phyloP scores from a whole-genome alignment of 2,113 vertebrate species.

The Channa maculata region DNA sequence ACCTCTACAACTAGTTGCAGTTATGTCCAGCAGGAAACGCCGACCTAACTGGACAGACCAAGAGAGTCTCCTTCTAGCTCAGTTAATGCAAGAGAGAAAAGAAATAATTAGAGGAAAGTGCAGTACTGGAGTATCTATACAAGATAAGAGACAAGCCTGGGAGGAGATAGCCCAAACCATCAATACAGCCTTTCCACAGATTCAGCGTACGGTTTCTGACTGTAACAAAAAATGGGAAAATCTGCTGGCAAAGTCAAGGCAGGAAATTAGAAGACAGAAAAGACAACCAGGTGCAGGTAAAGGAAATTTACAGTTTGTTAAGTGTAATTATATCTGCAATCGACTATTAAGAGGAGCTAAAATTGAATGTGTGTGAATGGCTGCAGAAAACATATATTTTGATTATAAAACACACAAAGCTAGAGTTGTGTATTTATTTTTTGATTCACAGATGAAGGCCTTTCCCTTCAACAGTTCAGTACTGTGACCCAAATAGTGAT shows the following conservation, averaged over 20 bases:
- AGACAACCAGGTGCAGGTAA: conserved; percentile 47
- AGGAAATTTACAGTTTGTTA: not conserved
- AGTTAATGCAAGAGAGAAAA: conserved; percentile 60
- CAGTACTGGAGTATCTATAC: conserved; percentile 47
- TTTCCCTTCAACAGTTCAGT: conserved; percentile 52
- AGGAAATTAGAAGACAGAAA: conserved; percentile 66
- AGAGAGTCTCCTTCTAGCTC: conserved; percentile 65
- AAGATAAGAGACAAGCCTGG: conserved; percentile 66
- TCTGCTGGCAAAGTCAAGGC: conserved; percentile 65
- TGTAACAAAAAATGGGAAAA: conserved; percentile 76
- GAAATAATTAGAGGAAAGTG: conserved; percentile 60
- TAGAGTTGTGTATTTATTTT: not conserved
- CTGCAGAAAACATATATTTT: not conserved
- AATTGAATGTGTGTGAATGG: not conserved
- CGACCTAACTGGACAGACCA: conserved; percentile 72
- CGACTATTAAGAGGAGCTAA: not conserved
- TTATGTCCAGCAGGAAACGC: conserved; percentile 56
- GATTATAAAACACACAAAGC: not conserved
- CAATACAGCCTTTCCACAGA: conserved; percentile 62
- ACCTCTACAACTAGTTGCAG: conserved; percentile 34
- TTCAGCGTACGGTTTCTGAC: conserved; percentile 62
- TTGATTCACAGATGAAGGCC: conserved; percentile 41
- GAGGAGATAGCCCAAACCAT: conserved; percentile 59
- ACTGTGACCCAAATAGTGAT: conserved; percentile 63
- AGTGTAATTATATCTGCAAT: conserved; percentile 8